Conservation (phyloP, 2,113 vertebrate genomes). For the Pyxicephalus adspersus region DNA sequence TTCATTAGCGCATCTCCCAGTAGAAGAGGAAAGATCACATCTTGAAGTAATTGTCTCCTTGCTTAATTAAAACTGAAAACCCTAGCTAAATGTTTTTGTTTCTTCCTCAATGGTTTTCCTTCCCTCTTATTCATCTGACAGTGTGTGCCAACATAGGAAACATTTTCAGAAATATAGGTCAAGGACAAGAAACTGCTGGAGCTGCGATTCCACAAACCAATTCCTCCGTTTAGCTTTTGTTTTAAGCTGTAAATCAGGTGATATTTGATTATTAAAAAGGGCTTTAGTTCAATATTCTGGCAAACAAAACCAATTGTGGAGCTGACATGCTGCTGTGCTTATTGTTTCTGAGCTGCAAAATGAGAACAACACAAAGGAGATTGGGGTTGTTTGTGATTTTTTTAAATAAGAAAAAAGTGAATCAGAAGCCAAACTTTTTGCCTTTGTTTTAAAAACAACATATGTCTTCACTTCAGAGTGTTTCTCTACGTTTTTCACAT, state of each 20-base stretch:
- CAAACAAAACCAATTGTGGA: conserved; percentile 21
- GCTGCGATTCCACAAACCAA: not conserved
- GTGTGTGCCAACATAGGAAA: conserved; percentile 3
- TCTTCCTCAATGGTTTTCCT: conserved; percentile 7
- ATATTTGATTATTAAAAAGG: not conserved
- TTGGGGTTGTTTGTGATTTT: not conserved
- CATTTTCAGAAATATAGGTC: conserved; percentile 9
- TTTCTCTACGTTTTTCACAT: too few species aligned
- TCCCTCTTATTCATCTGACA: conserved; percentile 3
- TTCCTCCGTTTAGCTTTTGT: conserved; percentile 37
- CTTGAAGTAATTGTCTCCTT: conserved; percentile 6
- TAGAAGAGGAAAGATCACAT: conserved; percentile 1
- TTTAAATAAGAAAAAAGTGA: too few species aligned
- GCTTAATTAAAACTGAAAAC: conserved; percentile 43
- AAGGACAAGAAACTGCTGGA: conserved; percentile 15
- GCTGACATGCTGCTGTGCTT: not conserved
- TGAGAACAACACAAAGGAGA: not conserved
- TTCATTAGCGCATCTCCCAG: not conserved
- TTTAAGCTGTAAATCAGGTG: conserved; percentile 14
- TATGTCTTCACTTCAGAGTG: too few species aligned
- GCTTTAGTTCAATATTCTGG: conserved; percentile 6
- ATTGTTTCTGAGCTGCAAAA: not conserved
- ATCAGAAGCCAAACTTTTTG: too few species aligned
- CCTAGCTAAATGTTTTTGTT: conserved; percentile 27
- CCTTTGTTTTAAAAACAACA: too few species aligned